A percentile compares a stretch with the other conserved stretches of the same genome.
phyloP scores from a whole-genome alignment of 1,140 invertebrate species.

The Mycetomoellerius zeteki region DNA sequence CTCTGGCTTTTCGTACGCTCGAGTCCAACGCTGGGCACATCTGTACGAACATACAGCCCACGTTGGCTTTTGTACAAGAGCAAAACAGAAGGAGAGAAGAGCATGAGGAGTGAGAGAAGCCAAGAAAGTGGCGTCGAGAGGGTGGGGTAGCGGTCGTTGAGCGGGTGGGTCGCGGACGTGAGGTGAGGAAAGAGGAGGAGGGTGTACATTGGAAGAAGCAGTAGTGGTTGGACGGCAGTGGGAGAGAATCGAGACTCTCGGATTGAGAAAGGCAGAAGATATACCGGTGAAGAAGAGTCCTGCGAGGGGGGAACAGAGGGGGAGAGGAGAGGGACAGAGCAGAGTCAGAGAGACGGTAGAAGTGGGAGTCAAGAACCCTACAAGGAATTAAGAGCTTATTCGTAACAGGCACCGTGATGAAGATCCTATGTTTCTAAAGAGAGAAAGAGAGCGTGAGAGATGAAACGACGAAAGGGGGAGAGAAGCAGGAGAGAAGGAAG shows the following conservation, averaged over 20 bases:
- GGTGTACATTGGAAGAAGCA: constrained; percentile 55
- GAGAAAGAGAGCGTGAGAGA: constrained; percentile 30
- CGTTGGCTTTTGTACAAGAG: constrained; percentile 76
- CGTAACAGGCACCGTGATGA: constrained; percentile 84
- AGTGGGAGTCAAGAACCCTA: constrained; percentile 83
- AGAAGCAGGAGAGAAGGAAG: constrained; percentile 22
- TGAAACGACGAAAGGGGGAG: constrained; percentile 41
- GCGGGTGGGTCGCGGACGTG: constrained; percentile 53
- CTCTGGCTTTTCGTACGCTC: constrained; percentile 55
- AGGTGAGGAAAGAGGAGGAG: constrained; percentile 2
- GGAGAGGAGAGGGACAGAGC: not conserved
- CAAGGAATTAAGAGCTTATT: constrained; percentile 86
- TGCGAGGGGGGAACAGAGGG: not conserved
- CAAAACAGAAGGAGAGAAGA: constrained; percentile 72
- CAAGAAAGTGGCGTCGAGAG: constrained; percentile 72
- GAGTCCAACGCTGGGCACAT: constrained; percentile 67
- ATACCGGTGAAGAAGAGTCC: constrained; percentile 17
- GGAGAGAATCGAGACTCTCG: constrained; percentile 63
- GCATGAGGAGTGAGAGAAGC: constrained; percentile 66
- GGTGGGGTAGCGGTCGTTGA: constrained; percentile 69
- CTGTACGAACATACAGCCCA: constrained; percentile 72
- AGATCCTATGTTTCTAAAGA: constrained; percentile 80
- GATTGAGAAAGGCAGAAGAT: constrained; percentile 64
- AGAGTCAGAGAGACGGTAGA: constrained; percentile 70
- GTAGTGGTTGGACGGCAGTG: constrained; percentile 54